Conservation (phyloP, 2,113 vertebrate genomes). For the Lasiurus borealis region DNA sequence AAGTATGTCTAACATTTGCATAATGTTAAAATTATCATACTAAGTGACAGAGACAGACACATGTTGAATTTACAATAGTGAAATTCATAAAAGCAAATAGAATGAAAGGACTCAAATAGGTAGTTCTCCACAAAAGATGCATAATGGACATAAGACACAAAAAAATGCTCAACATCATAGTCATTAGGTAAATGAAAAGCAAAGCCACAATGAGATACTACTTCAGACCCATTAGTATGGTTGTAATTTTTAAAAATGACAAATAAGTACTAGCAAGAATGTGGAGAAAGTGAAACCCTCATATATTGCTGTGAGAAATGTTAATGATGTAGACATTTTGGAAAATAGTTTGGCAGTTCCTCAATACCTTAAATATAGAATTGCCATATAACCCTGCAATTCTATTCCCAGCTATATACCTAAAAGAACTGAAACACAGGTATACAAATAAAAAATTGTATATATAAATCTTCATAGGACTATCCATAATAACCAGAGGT, state of each 20-base stretch:
- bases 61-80: neutral
- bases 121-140: neutral
- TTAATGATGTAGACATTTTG: neutral
- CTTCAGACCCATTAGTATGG: neutral
- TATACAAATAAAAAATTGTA: neutral
- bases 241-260: neutral
- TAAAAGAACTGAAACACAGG: neutral
- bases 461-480: neutral
- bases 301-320: neutral
- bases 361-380: neutral
- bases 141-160: neutral
- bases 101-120: neutral
- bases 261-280: neutral
- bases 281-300: neutral
- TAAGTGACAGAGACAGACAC: too few species aligned
- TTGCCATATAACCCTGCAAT: neutral
- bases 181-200: neutral
- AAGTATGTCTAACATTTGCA: too few species aligned
- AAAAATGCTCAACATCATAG: neutral
- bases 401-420: neutral
- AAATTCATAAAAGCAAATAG: too few species aligned
- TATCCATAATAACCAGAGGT: neutral
- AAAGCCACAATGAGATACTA: neutral
- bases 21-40: too few species aligned
- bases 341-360: neutral